Percentiles rank a stretch among this genome's conserved stretches.
Evolutionary conservation across 2,113 vertebrate genomes (phyloP).

Genomic region (Ceratotherium simum): DNA sequence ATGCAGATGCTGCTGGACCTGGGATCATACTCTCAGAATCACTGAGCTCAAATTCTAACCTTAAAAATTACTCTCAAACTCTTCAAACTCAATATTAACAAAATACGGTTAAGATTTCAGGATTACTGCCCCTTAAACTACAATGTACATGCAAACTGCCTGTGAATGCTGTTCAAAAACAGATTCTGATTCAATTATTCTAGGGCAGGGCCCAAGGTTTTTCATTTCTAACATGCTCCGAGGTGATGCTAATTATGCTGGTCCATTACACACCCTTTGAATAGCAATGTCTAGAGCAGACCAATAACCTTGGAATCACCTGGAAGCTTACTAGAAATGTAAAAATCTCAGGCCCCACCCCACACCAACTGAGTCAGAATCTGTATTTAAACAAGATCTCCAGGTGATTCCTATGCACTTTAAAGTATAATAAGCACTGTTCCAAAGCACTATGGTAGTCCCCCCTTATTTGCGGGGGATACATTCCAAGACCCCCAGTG

Average conservation of each 20-base stretch:
- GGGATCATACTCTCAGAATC: background rate
- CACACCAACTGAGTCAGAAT: background rate
- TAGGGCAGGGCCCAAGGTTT: background rate
- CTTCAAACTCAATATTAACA: background rate
- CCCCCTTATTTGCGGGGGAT: too few species aligned
- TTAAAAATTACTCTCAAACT: background rate
- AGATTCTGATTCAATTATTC: background rate
- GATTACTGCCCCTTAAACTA: background rate
- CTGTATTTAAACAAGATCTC: conserved; percentile 19
- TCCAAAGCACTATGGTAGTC: background rate
- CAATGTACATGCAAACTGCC: background rate
- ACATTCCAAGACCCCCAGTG: too few species aligned
- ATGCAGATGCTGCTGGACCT: background rate
- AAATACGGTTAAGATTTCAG: background rate
- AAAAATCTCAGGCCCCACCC: background rate
- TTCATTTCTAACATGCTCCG: background rate
- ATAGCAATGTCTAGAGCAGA: background rate
- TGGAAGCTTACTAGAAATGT: background rate
- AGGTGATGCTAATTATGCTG: background rate
- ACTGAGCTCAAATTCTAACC: background rate
- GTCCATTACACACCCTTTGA: background rate
- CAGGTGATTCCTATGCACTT: background rate
- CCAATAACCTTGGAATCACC: background rate
- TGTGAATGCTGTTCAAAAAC: background rate
- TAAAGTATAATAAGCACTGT: background rate